Base-by-base conservation (phyloP, 2,797 vertebrate species). In the Brachymystax lenok region DNA sequence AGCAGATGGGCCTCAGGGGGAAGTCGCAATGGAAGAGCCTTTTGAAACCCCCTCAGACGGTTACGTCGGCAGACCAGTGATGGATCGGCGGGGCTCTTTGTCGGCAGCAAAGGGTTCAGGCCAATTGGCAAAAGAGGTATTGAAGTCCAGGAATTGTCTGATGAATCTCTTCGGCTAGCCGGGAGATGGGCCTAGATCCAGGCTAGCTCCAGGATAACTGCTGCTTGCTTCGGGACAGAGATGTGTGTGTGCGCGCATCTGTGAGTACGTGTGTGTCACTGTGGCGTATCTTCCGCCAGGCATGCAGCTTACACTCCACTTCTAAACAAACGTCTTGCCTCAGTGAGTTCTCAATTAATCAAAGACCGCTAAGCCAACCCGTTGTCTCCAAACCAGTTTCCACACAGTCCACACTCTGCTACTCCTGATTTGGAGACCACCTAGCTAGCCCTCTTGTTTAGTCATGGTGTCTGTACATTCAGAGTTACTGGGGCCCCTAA, bases 361-460 rank as follows among this genome's bases (percentile, higher is more conserved):
- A 5, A 12, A 16, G 27, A 30, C 27, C 17, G 5, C 64, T 17
- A 33, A 17, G 28, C 27, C 6, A 17, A 28, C 64, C 24, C 2
- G 1, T 17, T 30, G 64, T 28, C 64, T 67, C 28, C 64, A 16
- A 67, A 21, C n/a, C n/a, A 61, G 59, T 61, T 61, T 21, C 24
- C 59, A 3, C 6, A 61, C 8, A 21, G 59, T 61, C 8, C 40
- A 61, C 59, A 61, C 59, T 24, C 59, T 24, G 28, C 10, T 28
- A 17, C 64, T 67, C 28, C 64, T 19, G 64, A 67, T 30, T 14
- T 33, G 27, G 27, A 67, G 64, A 67, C 64, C 64, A 67, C 64
- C 27, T 67, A 33, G 4, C 13, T 28, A 17, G 28, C 14, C 13
- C n/a, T 59, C 17, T 59, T 33, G 64, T 67, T 67, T 17, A 67